Evolutionary conservation across 2,113 vertebrate species (phyloP), one percentile per base, ranked within the genome.

Genomic region (Recurvirostra avosetta): DNA sequence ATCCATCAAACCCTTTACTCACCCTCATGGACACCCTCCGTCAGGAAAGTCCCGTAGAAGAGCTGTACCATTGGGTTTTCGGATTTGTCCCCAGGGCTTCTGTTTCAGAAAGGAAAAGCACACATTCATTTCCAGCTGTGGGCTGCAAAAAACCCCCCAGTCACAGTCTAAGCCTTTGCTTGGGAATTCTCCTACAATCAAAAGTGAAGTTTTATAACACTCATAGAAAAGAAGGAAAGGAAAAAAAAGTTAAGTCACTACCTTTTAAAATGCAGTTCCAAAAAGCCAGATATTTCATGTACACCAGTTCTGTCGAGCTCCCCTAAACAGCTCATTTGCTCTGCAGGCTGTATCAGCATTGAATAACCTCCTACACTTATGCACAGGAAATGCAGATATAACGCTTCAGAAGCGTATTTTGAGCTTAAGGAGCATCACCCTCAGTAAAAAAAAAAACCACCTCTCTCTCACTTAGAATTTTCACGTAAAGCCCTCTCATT

Each of bases 51-150:
- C 30, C 99, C 99, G 0, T 99, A 99, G 97, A 99, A 99, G 18
- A 99, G 99, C 90, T 99, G 99, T 23, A 99, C 99, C 99, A 99
- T 99, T 36, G 99, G 99, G 95, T 99, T 99, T 83, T 99, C 96
- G 3, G 98, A 98, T 94, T 99, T 99, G 95, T 99, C 98, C 71
- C 98, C 98, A 52, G 98, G 96, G 50, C 75, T 98, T 53, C 99
- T 99, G 95, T 96, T 95, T 91, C 50, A 72, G 92, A 86, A 92
- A 84, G 74, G 32, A 80, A 94, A 84, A 94, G 16, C 52, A 83
- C 16, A 15, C 1, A 1, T 34, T 36, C 13, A 15, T 17, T 26
- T 36, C 22, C n/a, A 52, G 61, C 70, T 23, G 26, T 2, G 18
- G 41, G 32, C 23, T 73, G 38, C 55, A 45, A 59, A 74, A 55